Evolutionary conservation across 1,140 invertebrate genomes (phyloP).

Genomic region (Monomorium pharaonis): DNA sequence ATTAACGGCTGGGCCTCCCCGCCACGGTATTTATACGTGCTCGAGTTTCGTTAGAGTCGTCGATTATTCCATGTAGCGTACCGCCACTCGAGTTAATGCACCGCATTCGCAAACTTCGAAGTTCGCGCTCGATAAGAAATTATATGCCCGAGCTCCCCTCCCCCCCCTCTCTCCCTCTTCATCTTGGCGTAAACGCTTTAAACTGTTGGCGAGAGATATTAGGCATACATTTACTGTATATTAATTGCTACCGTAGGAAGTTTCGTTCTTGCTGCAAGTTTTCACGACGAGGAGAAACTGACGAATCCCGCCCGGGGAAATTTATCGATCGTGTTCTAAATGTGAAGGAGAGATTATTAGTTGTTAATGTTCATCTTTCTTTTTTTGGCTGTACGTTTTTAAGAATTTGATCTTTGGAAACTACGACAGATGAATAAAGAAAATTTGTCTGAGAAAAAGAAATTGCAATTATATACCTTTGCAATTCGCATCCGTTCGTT

Average conservation of each 20-base stretch:
- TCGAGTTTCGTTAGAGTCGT: conserved; percentile 35
- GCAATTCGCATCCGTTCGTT: not conserved
- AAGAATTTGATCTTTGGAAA: not conserved
- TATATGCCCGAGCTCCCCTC: not conserved
- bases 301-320: not conserved
- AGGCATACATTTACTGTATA: not conserved
- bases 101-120: not conserved
- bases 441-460: not conserved
- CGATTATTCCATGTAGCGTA: conserved; percentile 37
- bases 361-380: not conserved
- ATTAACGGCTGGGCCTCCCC: conserved; percentile 28
- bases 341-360: not conserved
- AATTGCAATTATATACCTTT: not conserved
- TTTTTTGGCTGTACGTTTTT: not conserved
- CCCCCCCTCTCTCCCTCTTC: no score
- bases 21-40: conserved; percentile 2
- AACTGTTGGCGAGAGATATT: conserved; percentile 29
- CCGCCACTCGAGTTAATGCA: conserved; percentile 36
- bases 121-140: conserved; percentile 36
- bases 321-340: conserved; percentile 23
- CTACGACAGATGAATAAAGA: not conserved
- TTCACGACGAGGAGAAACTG: not conserved
- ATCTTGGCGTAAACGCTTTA: not conserved
- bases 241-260: conserved; percentile 1
- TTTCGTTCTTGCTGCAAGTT: not conserved